phyloP scores from a whole-genome alignment of 1,140 invertebrate genomes.

The Gonatopus flavifemur region DNA sequence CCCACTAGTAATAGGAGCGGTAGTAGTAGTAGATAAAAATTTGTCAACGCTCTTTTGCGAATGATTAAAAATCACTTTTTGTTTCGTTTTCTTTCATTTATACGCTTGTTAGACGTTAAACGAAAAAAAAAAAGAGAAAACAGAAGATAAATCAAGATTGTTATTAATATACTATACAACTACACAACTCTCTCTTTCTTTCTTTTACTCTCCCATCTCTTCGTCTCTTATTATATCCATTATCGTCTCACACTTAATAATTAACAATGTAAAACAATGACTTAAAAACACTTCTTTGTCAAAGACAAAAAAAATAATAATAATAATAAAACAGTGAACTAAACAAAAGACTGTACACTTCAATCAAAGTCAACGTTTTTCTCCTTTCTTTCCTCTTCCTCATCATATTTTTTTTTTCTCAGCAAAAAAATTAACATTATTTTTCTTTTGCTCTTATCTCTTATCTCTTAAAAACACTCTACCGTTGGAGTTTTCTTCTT shows the following conservation, averaged over 20 bases:
- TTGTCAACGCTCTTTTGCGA: no score
- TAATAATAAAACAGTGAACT: no score
- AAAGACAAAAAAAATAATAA: no score
- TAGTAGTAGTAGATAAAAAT: no score
- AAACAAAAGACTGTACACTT: slow-evolving; percentile 54
- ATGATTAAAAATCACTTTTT: no score
- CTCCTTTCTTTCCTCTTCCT: slow-evolving; percentile 18
- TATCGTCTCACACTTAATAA: no score
- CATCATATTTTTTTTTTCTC: slow-evolving; percentile 21
- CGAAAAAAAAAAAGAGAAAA: no score
- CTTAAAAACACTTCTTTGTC: slow-evolving; percentile 52
- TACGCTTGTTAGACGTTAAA: no score
- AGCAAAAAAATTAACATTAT: slow-evolving; percentile 45
- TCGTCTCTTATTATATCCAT: slow-evolving; percentile 34
- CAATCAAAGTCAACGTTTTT: slow-evolving; percentile 47
- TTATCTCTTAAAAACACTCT: slow-evolving; percentile 53
- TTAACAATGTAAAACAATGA: slow-evolving; percentile 56
- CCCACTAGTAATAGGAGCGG: slow-evolving; percentile 2
- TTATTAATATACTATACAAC: slow-evolving; percentile 34
- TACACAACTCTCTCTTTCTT: slow-evolving; percentile 42
- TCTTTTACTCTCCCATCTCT: no score
- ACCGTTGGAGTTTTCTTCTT: slow-evolving; percentile 38
- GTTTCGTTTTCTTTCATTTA: no score
- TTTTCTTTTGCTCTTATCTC: no score
- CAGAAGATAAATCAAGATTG: slow-evolving; percentile 37